Conservation (phyloP, 1,140 invertebrate genomes). For the Bombus polaris region DNA sequence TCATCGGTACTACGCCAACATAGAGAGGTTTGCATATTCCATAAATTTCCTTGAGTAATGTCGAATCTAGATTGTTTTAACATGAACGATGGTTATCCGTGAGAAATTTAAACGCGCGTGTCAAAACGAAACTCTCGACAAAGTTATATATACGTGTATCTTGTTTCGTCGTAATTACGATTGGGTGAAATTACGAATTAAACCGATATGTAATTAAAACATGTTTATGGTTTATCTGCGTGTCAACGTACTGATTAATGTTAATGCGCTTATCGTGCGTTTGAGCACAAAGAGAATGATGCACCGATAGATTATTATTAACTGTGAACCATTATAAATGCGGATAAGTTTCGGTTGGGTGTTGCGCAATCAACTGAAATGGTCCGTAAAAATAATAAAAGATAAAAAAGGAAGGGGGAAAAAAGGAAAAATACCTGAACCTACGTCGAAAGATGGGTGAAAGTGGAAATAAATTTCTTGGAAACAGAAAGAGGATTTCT, state of each 20-base stretch:
- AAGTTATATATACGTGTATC: background rate
- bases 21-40: background rate
- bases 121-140: background rate
- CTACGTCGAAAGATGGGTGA: background rate
- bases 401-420: too few relatives aligned
- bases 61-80: background rate
- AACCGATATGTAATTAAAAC: conserved; percentile 23
- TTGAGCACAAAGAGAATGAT: conserved; percentile 12
- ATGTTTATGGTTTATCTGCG: background rate
- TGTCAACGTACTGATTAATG: conserved; percentile 3
- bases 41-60: background rate
- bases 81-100: background rate
- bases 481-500: conserved; percentile 55
- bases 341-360: background rate
- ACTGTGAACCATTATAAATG: background rate
- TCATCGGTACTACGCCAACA: background rate
- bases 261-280: conserved; percentile 19
- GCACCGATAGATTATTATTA: background rate
- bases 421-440: too few relatives aligned
- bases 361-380: conserved; percentile 1
- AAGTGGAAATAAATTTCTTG: conserved; percentile 60
- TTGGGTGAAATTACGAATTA: background rate
- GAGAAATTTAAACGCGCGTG: background rate
- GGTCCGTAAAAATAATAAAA: background rate
- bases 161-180: background rate